Conservation (phyloP, 2,888 invertebrate species). For the Drosophila gaucha region DNA sequence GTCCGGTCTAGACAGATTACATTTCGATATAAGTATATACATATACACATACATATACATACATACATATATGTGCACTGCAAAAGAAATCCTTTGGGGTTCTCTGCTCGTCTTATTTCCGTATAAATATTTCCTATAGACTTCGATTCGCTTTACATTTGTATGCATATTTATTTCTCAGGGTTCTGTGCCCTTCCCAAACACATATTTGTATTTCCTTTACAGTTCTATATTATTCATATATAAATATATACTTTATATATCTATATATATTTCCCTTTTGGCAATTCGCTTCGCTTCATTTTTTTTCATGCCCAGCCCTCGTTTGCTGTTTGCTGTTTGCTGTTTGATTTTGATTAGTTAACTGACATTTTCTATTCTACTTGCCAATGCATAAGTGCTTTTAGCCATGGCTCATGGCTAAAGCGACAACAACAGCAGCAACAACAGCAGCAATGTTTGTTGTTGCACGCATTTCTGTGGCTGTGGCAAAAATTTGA, state of each 20-base stretch:
- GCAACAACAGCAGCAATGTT: constrained; percentile 7
- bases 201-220: neutral
- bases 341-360: constrained; percentile 59
- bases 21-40: no score
- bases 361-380: constrained; percentile 72
- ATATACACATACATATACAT: no score
- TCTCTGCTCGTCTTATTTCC: neutral
- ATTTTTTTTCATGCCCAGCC: no score
- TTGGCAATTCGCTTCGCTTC: neutral
- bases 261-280: neutral
- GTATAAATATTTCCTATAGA: neutral
- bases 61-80: neutral
- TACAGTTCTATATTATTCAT: neutral
- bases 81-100: neutral
- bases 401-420: constrained; percentile 76
- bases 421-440: constrained; percentile 38
- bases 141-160: neutral
- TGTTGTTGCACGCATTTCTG: constrained; percentile 73
- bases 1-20: neutral
- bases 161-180: neutral
- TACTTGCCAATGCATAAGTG: constrained; percentile 44
- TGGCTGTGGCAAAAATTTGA: constrained; percentile 70
- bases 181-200: neutral
- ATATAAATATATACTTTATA: neutral
- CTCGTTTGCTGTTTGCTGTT: constrained; percentile 41